These are phyloP conservation scores for Notocelia uddmanniana DNA, from an alignment of 2,888 invertebrate genomes.

Conservation along the genomic window DNA sequence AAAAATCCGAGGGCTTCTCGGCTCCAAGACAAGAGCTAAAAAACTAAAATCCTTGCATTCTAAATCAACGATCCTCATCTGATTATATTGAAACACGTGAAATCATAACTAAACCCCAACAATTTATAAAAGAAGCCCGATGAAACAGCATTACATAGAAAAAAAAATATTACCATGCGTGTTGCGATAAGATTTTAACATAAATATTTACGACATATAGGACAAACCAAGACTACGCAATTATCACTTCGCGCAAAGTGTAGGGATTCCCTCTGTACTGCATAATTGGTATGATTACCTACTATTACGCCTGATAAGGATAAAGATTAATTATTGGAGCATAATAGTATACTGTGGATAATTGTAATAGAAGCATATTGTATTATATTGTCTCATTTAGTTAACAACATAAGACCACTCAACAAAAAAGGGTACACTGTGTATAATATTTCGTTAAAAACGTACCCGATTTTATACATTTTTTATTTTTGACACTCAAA, in stretches of 20 bases:
- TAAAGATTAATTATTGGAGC: background rate
- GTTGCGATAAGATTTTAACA: constrained; percentile 11
- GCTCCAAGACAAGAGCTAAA: no score
- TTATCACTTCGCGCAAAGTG: constrained; percentile 1
- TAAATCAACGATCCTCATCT: background rate
- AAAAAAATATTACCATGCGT: constrained; percentile 16
- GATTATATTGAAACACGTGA: background rate
- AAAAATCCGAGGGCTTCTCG: no score
- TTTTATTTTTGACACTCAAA: background rate
- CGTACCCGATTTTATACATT: background rate
- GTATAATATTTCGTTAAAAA: background rate
- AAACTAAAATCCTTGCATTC: background rate
- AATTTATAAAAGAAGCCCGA: background rate
- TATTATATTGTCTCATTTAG: background rate
- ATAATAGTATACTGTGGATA: background rate
- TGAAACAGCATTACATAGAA: background rate
- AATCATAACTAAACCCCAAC: no score
- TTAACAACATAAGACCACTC: background rate
- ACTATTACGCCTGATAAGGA: constrained; percentile 2
- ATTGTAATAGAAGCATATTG: background rate
- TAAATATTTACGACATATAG: constrained; percentile 23
- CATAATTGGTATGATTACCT: constrained; percentile 22
- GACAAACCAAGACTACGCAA: constrained; percentile 12
- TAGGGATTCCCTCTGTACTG: constrained; percentile 24
- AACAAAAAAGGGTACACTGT: background rate